These are phyloP conservation scores for Luperina nickerlii DNA, from an alignment of 2,888 invertebrate species.

Conservation along the genomic window DNA sequence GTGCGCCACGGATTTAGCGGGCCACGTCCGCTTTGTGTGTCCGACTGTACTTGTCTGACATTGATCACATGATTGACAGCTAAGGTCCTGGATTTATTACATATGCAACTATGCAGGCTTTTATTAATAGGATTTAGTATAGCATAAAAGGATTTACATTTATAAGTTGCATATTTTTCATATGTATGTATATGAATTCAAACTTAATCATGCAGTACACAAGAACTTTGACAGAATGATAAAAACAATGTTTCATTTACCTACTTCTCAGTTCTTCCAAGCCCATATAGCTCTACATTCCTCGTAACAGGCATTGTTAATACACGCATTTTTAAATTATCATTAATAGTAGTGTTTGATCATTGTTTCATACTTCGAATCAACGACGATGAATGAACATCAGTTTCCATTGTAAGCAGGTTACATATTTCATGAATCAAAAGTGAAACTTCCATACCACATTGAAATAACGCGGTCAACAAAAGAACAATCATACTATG, in stretches of 20 bases:
- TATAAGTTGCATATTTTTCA: slow-evolving; percentile 3
- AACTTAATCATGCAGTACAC: slow-evolving; percentile 7
- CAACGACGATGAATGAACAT: slow-evolving; percentile 47
- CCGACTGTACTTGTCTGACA: slow-evolving; percentile 52
- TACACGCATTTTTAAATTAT: slow-evolving; percentile 14
- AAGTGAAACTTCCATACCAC: slow-evolving; percentile 59
- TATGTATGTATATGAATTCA: not conserved
- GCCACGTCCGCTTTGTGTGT: slow-evolving; percentile 46
- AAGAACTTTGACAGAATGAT: slow-evolving; percentile 14
- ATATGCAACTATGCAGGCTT: slow-evolving; percentile 53
- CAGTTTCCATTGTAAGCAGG: slow-evolving; percentile 53
- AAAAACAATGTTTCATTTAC: slow-evolving; percentile 12
- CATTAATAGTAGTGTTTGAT: slow-evolving; percentile 13
- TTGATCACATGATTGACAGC: slow-evolving; percentile 65
- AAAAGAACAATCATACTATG: slow-evolving; percentile 65
- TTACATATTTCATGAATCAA: slow-evolving; percentile 54
- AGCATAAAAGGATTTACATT: slow-evolving; percentile 46
- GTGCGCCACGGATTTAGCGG: slow-evolving; percentile 68
- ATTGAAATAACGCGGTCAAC: slow-evolving; percentile 57
- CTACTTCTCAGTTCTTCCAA: not conserved
- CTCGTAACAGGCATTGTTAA: not conserved
- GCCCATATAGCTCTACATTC: not conserved
- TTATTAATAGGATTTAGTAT: slow-evolving; percentile 59
- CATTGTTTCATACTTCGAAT: slow-evolving; percentile 40
- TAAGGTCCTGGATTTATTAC: slow-evolving; percentile 58